Percentiles rank a stretch among this genome's conserved stretches.
These are phyloP conservation scores for Xanthorhoe spadicearia DNA, from an alignment of 2,888 invertebrate species.

Conservation along the genomic window DNA sequence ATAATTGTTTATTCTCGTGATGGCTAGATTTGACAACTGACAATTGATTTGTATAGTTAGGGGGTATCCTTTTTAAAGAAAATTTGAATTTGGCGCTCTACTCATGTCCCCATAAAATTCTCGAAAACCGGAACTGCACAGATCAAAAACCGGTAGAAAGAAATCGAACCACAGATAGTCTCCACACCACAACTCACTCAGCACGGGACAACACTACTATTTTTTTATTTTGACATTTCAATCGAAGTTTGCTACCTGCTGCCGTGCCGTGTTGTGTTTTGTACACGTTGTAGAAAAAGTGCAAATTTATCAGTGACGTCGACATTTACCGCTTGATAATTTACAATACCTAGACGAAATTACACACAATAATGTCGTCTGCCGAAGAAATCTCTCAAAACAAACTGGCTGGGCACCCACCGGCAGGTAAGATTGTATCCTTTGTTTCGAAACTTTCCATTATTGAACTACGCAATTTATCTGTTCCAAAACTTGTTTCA, in stretches of 20 bases:
- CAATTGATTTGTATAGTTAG: too few species aligned
- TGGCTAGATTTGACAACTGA: too few species aligned
- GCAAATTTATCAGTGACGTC: slow-evolving; percentile 45
- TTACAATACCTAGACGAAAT: slow-evolving; percentile 27
- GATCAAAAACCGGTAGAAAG: not conserved
- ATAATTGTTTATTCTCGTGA: too few species aligned
- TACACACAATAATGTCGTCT: slow-evolving; percentile 67
- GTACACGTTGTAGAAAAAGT: slow-evolving; percentile 56
- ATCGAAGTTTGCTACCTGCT: not conserved
- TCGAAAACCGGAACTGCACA: not conserved
- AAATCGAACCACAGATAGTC: not conserved
- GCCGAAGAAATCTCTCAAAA: slow-evolving; percentile 87
- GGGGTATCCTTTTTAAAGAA: too few species aligned
- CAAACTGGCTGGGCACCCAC: slow-evolving; percentile 93
- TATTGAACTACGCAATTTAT: not conserved
- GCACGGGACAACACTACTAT: not conserved
- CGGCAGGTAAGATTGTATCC: slow-evolving; percentile 89
- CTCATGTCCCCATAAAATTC: too few species aligned
- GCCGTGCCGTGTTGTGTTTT: slow-evolving; percentile 29
- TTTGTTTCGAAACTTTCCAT: slow-evolving; percentile 15
- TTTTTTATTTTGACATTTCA: not conserved
- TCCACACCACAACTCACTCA: not conserved
- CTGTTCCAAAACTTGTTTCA: not conserved
- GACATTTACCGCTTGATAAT: slow-evolving; percentile 40
- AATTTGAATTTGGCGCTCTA: too few species aligned